Evolutionary conservation across 2,797 vertebrate genomes (phyloP).

Genomic region (Tolypeutes matacus): DNA sequence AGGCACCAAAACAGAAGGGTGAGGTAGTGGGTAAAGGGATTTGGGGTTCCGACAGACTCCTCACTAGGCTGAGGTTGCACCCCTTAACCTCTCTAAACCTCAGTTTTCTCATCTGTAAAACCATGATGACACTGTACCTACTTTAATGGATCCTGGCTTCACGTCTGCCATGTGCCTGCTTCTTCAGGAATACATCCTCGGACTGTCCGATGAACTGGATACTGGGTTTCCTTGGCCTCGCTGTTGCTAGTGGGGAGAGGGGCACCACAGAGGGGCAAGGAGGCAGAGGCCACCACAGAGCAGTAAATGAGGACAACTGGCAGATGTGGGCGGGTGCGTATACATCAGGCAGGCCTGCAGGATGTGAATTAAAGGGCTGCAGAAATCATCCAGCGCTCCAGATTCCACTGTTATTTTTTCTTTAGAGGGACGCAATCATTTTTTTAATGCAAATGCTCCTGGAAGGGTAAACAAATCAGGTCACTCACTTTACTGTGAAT

Average conservation of each 20-base stretch:
- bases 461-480: not conserved
- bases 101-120: no score
- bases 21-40: rapidly evolving
- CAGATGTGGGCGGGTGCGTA: rapidly evolving
- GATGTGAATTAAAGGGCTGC: not conserved
- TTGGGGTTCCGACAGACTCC: not conserved
- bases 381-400: not conserved
- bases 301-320: not conserved
- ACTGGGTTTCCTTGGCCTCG: not conserved
- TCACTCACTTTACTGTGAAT: not conserved
- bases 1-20: not conserved
- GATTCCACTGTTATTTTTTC: not conserved
- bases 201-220: not conserved
- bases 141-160: not conserved
- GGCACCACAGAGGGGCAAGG: not conserved
- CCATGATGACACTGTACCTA: not conserved
- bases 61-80: not conserved
- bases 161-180: not conserved
- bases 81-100: not conserved
- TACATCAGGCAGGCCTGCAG: not conserved
- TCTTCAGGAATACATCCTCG: not conserved
- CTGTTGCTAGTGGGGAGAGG: not conserved
- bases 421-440: not conserved
- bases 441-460: not conserved
- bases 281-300: not conserved